These are phyloP conservation scores for Dipodomys merriami DNA, from an alignment of 2,113 vertebrate species.

Conservation along the genomic window DNA sequence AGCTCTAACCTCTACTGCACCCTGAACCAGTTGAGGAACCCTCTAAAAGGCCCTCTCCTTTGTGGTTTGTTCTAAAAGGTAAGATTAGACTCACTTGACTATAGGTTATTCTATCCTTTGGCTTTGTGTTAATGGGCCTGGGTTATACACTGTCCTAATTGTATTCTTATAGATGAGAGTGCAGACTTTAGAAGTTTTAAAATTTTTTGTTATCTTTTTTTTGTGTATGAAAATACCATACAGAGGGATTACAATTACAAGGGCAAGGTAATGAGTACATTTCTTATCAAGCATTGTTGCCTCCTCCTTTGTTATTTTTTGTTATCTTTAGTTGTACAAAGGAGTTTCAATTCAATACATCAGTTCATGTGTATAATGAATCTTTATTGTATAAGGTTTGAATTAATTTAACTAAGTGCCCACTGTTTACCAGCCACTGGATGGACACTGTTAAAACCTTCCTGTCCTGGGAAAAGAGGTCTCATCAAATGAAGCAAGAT, in stretches of 20 bases:
- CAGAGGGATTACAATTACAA: no score
- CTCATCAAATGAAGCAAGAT: neutral
- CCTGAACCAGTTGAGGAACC: neutral
- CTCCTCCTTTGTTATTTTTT: no score
- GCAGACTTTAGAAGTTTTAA: neutral
- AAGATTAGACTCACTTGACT: neutral
- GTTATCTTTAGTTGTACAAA: no score
- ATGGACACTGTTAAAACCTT: neutral
- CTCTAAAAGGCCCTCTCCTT: neutral
- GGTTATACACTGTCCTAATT: neutral
- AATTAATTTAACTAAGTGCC: neutral
- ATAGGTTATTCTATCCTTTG: neutral
- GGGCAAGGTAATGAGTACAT: no score
- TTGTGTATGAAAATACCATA: no score
- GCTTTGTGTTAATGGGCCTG: neutral
- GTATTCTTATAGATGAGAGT: neutral
- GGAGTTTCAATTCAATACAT: no score
- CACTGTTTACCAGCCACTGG: neutral
- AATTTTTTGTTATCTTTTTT: no score
- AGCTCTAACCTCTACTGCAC: neutral
- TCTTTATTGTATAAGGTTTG: no score
- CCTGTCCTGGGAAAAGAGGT: neutral
- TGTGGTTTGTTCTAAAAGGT: neutral
- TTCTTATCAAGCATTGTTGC: no score
- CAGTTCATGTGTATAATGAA: no score